phyloP scores from a whole-genome alignment of 2,797 vertebrate genomes.

The Bradypodion ventrale region DNA sequence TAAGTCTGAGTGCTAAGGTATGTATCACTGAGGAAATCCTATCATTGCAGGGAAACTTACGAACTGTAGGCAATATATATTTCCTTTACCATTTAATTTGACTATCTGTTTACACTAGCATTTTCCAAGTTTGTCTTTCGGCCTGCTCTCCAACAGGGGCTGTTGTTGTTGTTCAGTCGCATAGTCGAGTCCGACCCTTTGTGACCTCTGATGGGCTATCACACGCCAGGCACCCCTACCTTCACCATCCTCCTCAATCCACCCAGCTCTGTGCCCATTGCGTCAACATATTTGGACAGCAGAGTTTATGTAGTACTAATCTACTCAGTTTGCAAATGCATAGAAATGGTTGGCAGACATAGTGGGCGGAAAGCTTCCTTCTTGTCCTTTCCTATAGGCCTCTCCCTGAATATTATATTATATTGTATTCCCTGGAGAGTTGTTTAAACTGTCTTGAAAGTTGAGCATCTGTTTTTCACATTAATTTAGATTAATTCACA shows the following conservation, averaged over 20 bases:
- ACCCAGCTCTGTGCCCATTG: no score
- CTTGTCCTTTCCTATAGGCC: background rate
- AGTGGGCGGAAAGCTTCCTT: background rate
- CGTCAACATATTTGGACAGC: background rate
- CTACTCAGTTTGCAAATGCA: background rate
- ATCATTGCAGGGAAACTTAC: no score
- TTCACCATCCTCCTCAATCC: no score
- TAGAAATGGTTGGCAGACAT: background rate
- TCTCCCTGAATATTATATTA: slow-evolving; percentile 4
- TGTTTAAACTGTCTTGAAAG: slow-evolving; percentile 5
- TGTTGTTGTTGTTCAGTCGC: background rate
- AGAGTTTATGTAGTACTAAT: background rate
- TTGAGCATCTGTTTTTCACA: slow-evolving; percentile 24
- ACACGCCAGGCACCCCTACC: no score
- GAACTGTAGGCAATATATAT: no score
- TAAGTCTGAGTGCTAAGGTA: no score
- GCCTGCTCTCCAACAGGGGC: background rate
- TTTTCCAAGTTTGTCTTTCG: background rate
- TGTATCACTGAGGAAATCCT: no score
- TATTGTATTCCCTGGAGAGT: slow-evolving; percentile 18
- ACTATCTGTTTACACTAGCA: background rate
- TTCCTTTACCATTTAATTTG: no score
- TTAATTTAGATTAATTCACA: background rate
- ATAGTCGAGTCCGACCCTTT: no score
- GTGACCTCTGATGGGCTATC: no score